phyloP scores from a whole-genome alignment of 2,888 invertebrate genomes.

The Drosophila vallismaia region DNA sequence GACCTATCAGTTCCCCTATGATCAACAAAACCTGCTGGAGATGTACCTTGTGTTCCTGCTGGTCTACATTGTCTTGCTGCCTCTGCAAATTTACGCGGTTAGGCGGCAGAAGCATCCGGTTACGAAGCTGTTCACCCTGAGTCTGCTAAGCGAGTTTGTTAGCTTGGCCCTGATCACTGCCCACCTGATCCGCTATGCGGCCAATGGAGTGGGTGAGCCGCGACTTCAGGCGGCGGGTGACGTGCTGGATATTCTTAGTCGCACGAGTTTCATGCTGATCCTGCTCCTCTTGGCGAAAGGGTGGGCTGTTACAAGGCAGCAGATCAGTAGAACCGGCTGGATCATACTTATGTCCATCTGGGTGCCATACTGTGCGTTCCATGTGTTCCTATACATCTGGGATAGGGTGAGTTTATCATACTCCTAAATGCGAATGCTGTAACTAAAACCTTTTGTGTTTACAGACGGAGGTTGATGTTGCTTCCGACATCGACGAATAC shows the following conservation, averaged over 20 bases:
- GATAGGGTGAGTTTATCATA: slow-evolving; percentile 90
- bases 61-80: slow-evolving; percentile 93
- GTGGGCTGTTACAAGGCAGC: slow-evolving; percentile 96
- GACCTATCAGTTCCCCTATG: slow-evolving; percentile 98
- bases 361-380: slow-evolving; percentile 95
- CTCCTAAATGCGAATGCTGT: neutral
- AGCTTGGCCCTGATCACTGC: slow-evolving; percentile 94
- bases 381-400: slow-evolving; percentile 97
- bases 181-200: slow-evolving; percentile 94
- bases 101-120: slow-evolving; percentile 95
- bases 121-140: slow-evolving; percentile 94
- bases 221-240: slow-evolving; percentile 94
- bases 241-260: slow-evolving; percentile 95
- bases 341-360: slow-evolving; percentile 87
- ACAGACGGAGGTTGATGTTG: slow-evolving; percentile 97
- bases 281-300: slow-evolving; percentile 97
- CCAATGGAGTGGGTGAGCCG: slow-evolving; percentile 94
- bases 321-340: slow-evolving; percentile 92
- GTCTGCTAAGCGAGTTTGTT: slow-evolving; percentile 92
- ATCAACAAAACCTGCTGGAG: slow-evolving; percentile 95
- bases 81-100: slow-evolving; percentile 96
- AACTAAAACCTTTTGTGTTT: slow-evolving; percentile 63
- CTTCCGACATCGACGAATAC: slow-evolving; percentile 98
- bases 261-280: slow-evolving; percentile 97
- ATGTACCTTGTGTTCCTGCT: slow-evolving; percentile 94